Evolutionary conservation across 2,888 invertebrate genomes (phyloP).

Genomic region (Andrena haemorrhoa): DNA sequence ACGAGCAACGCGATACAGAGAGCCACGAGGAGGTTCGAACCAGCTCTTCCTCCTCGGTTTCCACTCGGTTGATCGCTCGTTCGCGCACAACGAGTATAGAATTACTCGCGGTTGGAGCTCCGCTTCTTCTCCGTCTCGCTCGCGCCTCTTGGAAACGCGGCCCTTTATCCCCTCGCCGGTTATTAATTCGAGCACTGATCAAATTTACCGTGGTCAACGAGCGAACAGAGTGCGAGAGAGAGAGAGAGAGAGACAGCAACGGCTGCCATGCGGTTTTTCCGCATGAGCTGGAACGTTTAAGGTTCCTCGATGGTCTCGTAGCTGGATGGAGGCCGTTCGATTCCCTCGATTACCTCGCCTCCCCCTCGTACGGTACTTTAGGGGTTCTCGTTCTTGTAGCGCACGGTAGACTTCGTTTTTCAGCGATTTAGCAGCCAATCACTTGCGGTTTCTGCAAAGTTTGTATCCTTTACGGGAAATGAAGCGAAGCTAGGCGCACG

Average conservation of each 20-base stretch:
- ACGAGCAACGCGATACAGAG: slow-evolving; percentile 77
- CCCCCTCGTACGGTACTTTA: background rate
- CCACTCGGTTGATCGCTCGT: slow-evolving; percentile 79
- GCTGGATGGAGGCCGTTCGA: slow-evolving; percentile 20
- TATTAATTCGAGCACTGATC: slow-evolving; percentile 77
- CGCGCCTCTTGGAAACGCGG: slow-evolving; percentile 41
- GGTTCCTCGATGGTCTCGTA: slow-evolving; percentile 56
- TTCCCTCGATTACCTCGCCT: slow-evolving; percentile 9
- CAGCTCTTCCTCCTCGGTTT: slow-evolving; percentile 74
- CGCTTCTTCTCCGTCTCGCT: slow-evolving; percentile 49
- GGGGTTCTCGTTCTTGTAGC: slow-evolving; percentile 8
- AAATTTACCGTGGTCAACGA: slow-evolving; percentile 72
- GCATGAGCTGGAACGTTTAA: slow-evolving; percentile 66
- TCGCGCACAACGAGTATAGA: slow-evolving; percentile 79
- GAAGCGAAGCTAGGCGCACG: background rate
- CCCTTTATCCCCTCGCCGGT: slow-evolving; percentile 65
- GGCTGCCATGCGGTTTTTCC: slow-evolving; percentile 69
- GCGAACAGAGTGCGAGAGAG: slow-evolving; percentile 9
- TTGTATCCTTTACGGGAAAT: background rate
- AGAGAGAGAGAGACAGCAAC: slow-evolving; percentile 1
- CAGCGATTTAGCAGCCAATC: background rate
- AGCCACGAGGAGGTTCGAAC: slow-evolving; percentile 52
- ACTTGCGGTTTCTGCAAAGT: slow-evolving; percentile 7
- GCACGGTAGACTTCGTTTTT: background rate
- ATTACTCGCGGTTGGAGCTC: slow-evolving; percentile 78